A percentile compares a stretch with the other conserved stretches of the same genome.
These are phyloP conservation scores for Diglossa cyanea DNA, from an alignment of 2,797 vertebrate genomes.

Conservation along the genomic window DNA sequence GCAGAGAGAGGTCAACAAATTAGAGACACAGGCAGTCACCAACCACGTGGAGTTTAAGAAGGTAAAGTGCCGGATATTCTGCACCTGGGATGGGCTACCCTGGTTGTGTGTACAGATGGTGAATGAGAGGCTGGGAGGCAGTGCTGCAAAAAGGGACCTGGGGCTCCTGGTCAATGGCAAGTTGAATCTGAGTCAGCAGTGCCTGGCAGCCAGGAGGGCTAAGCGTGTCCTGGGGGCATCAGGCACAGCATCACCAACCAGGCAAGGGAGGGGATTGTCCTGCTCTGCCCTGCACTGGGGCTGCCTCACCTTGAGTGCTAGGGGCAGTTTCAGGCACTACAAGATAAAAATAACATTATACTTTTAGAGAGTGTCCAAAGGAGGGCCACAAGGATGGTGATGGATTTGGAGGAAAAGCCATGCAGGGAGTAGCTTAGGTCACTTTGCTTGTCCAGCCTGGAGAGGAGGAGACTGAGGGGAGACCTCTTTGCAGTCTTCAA, in stretches of 20 bases:
- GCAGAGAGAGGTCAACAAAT: background rate
- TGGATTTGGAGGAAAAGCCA: background rate
- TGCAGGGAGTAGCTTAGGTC: background rate
- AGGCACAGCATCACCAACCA: fast-evolving
- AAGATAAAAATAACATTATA: background rate
- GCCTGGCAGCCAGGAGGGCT: background rate
- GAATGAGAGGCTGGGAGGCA: background rate
- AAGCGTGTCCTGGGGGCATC: fast-evolving
- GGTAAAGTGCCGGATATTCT: background rate
- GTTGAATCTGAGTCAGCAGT: background rate
- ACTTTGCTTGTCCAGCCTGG: background rate
- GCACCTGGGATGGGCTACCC: background rate
- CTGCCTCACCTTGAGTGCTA: fast-evolving
- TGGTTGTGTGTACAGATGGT: fast-evolving
- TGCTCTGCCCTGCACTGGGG: background rate
- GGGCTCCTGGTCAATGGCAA: fast-evolving
- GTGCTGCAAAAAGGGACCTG: fast-evolving
- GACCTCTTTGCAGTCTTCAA: background rate
- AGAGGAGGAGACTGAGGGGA: background rate
- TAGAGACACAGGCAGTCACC: too few relatives aligned
- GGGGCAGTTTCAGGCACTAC: background rate
- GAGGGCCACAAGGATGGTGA: background rate
- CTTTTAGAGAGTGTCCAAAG: background rate
- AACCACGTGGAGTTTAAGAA: background rate
- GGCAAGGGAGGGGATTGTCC: background rate